Percentiles rank a stretch among this genome's conserved stretches.
phyloP scores from a whole-genome alignment of 2,888 invertebrate genomes.

The Nematopogon swammerdamellus region DNA sequence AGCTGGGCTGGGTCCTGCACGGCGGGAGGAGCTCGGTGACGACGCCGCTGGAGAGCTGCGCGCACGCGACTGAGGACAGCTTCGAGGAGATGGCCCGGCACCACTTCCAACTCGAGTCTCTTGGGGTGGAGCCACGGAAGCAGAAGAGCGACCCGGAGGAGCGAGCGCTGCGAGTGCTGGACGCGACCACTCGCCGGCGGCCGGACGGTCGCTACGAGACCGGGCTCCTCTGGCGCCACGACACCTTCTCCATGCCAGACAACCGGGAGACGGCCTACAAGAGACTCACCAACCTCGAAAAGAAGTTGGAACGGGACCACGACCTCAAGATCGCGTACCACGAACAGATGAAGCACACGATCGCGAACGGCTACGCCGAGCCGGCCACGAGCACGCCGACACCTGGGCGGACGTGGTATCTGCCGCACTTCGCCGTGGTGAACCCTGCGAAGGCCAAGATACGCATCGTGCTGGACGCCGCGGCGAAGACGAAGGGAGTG shows the following conservation, averaged over 20 bases:
- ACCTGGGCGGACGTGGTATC: slow-evolving; percentile 6
- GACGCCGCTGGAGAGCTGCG: background rate
- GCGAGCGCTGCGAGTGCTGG: slow-evolving; percentile 1
- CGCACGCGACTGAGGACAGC: background rate
- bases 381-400: background rate
- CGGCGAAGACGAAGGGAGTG: slow-evolving; percentile 7
- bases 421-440: slow-evolving; percentile 12
- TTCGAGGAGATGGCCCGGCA: background rate
- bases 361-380: slow-evolving; percentile 10
- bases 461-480: slow-evolving; percentile 9
- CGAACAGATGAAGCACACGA: slow-evolving; percentile 4
- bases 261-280: slow-evolving; percentile 4
- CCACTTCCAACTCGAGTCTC: background rate
- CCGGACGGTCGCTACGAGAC: slow-evolving; percentile 8
- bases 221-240: slow-evolving; percentile 8
- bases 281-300: slow-evolving; percentile 5
- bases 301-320: slow-evolving; percentile 6
- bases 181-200: background rate
- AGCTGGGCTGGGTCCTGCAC: background rate
- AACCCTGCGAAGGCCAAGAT: slow-evolving; percentile 8
- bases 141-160: background rate
- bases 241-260: slow-evolving; percentile 5
- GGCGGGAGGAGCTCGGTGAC: background rate
- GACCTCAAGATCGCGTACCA: slow-evolving; percentile 5
- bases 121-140: background rate